Base-by-base conservation (phyloP, 2,888 invertebrate genomes). In the Euplexia lucipara region DNA sequence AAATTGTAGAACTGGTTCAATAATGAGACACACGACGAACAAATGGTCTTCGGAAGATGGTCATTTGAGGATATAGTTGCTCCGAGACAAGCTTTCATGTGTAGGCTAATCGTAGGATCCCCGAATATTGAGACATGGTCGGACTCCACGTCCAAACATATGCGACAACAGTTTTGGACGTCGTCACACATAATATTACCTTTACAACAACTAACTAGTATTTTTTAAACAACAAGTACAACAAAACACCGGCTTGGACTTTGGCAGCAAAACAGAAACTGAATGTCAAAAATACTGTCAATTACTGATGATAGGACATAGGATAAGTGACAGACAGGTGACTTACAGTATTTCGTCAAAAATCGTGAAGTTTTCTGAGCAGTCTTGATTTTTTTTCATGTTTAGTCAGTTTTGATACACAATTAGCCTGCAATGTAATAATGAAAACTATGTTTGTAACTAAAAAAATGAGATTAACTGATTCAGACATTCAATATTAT, bases 1-100 rank as follows among this genome's bases (percentile, higher is more conserved):
- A 95, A 95, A 79, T 92, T 91, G 67, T 95, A 95, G 78, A 94
- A 95, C 58, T 92, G 91, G 58, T 83, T 88, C 22, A 95, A 81
- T 59, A 90, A 90, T n/a, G 90, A 85, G 1, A 92, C 92, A 73
- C 95, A 95, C 12, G 90, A 81, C 10, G 81, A 78, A 69, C 95
- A 95, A 74, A 95, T 90, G 44, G 79, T 84, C 62, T 92, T 94
- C 0, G 95, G 92, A 16, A 95, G 87, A 20, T 88, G 81, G 72
- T 95, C 95, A 41, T 83, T 87, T 9, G 83, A 67, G 32, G 88
- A 84, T 37, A 95, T 77, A 7, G 87, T 82, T 9, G 95, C 83
- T 0, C 89, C 85, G 14, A 95, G 87, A 68, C 95, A 95, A 2
- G 94, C 88, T 83, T 92, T 93, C 53, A 95, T 79, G 48, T 95